These are phyloP conservation scores for Nanorana parkeri DNA, from an alignment of 2,113 vertebrate species.

Conservation along the genomic window DNA sequence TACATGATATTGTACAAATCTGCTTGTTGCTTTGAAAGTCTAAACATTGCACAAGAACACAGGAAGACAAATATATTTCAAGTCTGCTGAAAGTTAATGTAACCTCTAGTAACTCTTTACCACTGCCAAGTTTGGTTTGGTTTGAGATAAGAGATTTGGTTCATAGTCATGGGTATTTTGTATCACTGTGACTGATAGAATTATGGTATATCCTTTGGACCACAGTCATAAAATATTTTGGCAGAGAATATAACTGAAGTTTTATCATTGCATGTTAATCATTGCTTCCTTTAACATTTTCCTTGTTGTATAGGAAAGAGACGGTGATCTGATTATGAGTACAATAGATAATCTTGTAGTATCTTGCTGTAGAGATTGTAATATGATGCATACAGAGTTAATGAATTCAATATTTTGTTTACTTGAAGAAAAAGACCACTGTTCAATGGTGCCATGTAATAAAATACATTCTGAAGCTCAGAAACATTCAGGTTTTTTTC, in stretches of 20 bases:
- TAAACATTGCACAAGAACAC: too few species aligned
- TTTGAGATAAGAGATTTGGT: constrained; percentile 1
- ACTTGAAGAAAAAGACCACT: neutral
- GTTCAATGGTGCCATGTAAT: neutral
- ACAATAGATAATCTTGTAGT: neutral
- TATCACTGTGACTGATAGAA: constrained; percentile 8
- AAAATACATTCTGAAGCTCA: neutral
- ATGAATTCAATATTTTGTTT: constrained; percentile 19
- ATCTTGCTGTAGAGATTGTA: neutral
- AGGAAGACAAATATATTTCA: too few species aligned
- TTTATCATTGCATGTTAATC: constrained; percentile 1
- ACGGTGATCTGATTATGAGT: neutral
- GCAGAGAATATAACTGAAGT: neutral
- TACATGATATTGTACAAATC: too few species aligned
- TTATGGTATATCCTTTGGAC: constrained; percentile 19
- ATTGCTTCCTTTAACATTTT: neutral
- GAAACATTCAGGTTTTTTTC: neutral
- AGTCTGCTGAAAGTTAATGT: neutral
- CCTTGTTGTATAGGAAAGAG: constrained; percentile 11
- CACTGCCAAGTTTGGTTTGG: constrained; percentile 3
- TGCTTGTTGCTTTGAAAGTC: too few species aligned
- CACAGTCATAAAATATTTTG: constrained; percentile 9
- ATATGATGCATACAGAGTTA: constrained; percentile 14
- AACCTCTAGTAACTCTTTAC: neutral
- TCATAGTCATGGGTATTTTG: constrained; percentile 24